phyloP scores from a whole-genome alignment of 2,888 invertebrate species.

The Agonum fuliginosum region DNA sequence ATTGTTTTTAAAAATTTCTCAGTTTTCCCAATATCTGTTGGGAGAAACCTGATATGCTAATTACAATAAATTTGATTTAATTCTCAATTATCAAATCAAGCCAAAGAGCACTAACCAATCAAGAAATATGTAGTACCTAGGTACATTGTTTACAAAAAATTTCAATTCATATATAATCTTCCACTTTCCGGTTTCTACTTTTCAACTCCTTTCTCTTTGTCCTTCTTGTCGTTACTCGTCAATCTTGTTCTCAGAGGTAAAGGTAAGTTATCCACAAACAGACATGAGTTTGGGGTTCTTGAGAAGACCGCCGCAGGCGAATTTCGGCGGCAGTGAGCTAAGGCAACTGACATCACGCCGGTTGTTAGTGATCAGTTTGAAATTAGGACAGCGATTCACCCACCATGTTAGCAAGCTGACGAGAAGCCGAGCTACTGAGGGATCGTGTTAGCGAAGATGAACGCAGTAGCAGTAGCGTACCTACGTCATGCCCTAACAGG shows the following conservation, averaged over 20 bases:
- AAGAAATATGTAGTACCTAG: too few species aligned
- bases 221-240: neutral
- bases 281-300: neutral
- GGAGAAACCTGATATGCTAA: too few species aligned
- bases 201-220: neutral
- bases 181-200: neutral
- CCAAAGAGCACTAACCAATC: too few species aligned
- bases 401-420: neutral
- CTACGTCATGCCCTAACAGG: conserved; percentile 19
- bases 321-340: conserved; percentile 12
- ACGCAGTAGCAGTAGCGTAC: conserved; percentile 31
- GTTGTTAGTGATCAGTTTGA: conserved; percentile 59
- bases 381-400: conserved; percentile 50
- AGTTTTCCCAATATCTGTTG: too few species aligned
- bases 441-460: neutral
- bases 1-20: too few species aligned
- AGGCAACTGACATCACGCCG: conserved; percentile 41
- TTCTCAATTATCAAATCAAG: too few species aligned
- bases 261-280: conserved; percentile 22
- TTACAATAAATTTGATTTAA: too few species aligned
- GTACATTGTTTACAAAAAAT: too few species aligned
- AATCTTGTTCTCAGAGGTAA: neutral
- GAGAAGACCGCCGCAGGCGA: conserved; percentile 18
- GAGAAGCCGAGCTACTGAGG: neutral
- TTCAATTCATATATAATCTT: neutral